phyloP scores from a whole-genome alignment of 2,797 vertebrate species.

The Sebastes nivosus region DNA sequence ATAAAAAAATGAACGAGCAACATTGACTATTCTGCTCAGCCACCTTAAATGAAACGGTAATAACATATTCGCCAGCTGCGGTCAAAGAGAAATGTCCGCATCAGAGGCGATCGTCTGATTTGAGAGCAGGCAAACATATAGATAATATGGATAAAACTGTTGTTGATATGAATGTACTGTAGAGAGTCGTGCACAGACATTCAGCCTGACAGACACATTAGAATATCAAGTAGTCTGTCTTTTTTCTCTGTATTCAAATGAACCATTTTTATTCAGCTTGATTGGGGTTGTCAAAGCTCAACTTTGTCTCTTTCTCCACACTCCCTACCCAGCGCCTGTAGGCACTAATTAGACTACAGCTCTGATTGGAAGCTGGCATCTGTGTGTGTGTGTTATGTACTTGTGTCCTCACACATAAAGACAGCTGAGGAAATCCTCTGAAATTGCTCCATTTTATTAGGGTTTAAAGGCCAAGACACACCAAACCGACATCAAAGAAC shows the following conservation, averaged over 20 bases:
- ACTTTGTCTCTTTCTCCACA: slow-evolving; percentile 13
- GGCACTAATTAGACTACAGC: slow-evolving; percentile 43
- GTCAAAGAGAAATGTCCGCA: background rate
- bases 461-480: background rate
- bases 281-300: slow-evolving; percentile 41
- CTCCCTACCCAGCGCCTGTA: slow-evolving; percentile 16
- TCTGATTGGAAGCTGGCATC: slow-evolving; percentile 29
- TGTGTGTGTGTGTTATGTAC: background rate
- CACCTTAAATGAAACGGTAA: slow-evolving; percentile 12
- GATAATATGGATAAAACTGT: background rate
- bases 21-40: background rate
- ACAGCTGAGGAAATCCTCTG: background rate
- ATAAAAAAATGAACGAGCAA: slow-evolving; percentile 40
- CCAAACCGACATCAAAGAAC: too few species aligned
- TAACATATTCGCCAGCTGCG: background rate
- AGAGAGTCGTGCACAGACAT: background rate
- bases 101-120: background rate
- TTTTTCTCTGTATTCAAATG: slow-evolving; percentile 5
- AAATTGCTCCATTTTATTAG: background rate
- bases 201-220: background rate
- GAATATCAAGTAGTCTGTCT: slow-evolving; percentile 28
- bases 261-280: slow-evolving; percentile 38
- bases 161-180: background rate
- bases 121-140: background rate
- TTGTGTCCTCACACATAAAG: background rate